Evolutionary conservation across 1,140 invertebrate genomes (phyloP).

Genomic region (Hormaphis cornu): DNA sequence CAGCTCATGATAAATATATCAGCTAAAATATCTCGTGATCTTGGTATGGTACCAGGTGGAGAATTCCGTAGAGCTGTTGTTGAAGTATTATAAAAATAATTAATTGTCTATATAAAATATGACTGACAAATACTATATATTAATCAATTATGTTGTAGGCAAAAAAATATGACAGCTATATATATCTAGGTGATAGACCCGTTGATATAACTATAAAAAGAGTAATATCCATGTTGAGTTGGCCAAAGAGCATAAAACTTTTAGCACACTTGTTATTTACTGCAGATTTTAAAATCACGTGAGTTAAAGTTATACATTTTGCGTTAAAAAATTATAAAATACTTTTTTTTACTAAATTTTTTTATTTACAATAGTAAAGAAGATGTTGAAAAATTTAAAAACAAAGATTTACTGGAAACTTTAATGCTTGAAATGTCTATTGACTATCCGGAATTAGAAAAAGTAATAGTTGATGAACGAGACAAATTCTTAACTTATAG

Average conservation of each 20-base stretch:
- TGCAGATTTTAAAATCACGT: slow-evolving; percentile 24
- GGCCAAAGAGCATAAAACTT: slow-evolving; percentile 80
- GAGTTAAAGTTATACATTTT: not conserved
- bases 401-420: slow-evolving; percentile 80
- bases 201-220: slow-evolving; percentile 82
- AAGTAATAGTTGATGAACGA: slow-evolving; percentile 88
- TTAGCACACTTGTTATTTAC: slow-evolving; percentile 67
- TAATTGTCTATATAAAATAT: not conserved
- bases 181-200: slow-evolving; percentile 86
- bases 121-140: no score
- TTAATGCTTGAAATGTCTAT: slow-evolving; percentile 87
- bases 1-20: slow-evolving; percentile 82
- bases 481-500: slow-evolving; percentile 84
- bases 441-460: slow-evolving; percentile 52
- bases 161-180: slow-evolving; percentile 67
- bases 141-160: slow-evolving; percentile 48
- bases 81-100: slow-evolving; percentile 53
- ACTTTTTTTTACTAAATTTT: slow-evolving; percentile 6
- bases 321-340: not conserved
- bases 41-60: slow-evolving; percentile 93
- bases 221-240: slow-evolving; percentile 67
- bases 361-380: slow-evolving; percentile 31
- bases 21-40: slow-evolving; percentile 81
- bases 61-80: slow-evolving; percentile 87
- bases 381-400: slow-evolving; percentile 84